A percentile compares a stretch with the other conserved stretches of the same genome.
These are phyloP conservation scores for Cosmorhoe ocellata DNA, from an alignment of 2,888 invertebrate species.

Conservation along the genomic window DNA sequence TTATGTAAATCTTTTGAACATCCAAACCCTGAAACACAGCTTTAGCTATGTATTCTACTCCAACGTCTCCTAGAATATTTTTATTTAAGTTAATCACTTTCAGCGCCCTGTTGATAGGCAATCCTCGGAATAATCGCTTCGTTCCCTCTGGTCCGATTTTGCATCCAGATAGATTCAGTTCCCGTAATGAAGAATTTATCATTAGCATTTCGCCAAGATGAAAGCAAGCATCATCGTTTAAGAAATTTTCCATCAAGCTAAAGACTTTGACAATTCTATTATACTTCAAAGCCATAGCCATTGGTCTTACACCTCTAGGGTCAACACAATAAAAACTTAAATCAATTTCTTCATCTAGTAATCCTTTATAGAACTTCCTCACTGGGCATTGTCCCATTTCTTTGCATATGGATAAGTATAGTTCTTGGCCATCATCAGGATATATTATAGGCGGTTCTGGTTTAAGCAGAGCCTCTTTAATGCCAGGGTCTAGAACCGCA, in stretches of 20 bases:
- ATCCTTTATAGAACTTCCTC: conserved; percentile 46
- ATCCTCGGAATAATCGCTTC: conserved; percentile 14
- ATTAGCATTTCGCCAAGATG: conserved; percentile 63
- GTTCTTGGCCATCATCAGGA: conserved; percentile 60
- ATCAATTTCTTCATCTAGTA: conserved; percentile 53
- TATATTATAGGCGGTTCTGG: conserved; percentile 46
- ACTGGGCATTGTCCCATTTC: conserved; percentile 59
- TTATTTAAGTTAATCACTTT: conserved; percentile 25
- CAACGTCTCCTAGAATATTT: conserved; percentile 26
- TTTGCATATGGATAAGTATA: conserved; percentile 58
- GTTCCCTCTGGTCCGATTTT: conserved; percentile 35
- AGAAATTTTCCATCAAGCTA: conserved; percentile 60
- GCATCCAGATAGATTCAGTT: conserved; percentile 62
- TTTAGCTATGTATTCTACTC: conserved; percentile 21
- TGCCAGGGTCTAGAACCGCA: conserved; percentile 62
- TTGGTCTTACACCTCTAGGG: conserved; percentile 57
- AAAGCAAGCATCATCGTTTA: conserved; percentile 58
- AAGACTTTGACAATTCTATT: conserved; percentile 55
- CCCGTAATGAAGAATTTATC: conserved; percentile 47
- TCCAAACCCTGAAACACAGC: conserved; percentile 41
- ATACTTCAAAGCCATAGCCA: conserved; percentile 54
- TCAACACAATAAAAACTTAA: conserved; percentile 62
- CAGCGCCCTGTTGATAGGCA: conserved; percentile 20
- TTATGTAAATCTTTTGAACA: conserved; percentile 50
- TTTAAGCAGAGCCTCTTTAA: conserved; percentile 50